Conservation (phyloP, 2,113 vertebrate genomes). For the Girardinichthys multiradiatus region DNA sequence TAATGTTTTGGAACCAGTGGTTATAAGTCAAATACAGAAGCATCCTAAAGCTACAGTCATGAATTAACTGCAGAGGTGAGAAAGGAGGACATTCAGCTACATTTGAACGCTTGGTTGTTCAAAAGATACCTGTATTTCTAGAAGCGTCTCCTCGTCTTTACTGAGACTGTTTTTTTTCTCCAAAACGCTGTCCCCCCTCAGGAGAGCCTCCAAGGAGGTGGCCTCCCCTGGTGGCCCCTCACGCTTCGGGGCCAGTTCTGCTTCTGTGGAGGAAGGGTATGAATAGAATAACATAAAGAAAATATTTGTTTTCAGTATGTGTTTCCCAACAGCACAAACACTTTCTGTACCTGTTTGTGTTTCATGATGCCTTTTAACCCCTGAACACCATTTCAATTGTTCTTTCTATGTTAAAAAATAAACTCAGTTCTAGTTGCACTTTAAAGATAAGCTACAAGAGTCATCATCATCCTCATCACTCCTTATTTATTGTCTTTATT, state of each 20-base stretch:
- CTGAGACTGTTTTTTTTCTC: conserved; percentile 88
- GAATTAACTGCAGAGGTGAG: neutral
- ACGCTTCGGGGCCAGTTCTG: conserved; percentile 77
- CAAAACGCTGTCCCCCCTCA: conserved; percentile 78
- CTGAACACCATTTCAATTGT: neutral
- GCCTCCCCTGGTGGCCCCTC: conserved; percentile 84
- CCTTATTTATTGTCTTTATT: conserved; percentile 11
- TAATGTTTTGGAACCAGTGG: too few relatives aligned
- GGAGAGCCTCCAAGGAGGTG: conserved; percentile 92
- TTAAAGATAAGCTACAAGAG: neutral
- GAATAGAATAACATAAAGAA: neutral
- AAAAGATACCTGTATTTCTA: conserved; percentile 91
- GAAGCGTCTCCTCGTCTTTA: conserved; percentile 92
- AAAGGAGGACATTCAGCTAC: neutral
- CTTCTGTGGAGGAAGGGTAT: conserved; percentile 60
- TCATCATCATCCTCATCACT: neutral
- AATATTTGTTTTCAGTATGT: conserved; percentile 3
- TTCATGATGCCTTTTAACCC: neutral
- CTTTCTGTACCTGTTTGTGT: neutral
- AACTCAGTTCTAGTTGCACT: neutral
- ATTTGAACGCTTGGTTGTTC: neutral
- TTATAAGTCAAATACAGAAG: too few relatives aligned
- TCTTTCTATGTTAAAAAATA: neutral
- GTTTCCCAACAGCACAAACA: neutral
- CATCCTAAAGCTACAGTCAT: too few relatives aligned